These are phyloP conservation scores for Alviniconcha marisindica DNA, from an alignment of 1,140 invertebrate genomes.

Conservation along the genomic window DNA sequence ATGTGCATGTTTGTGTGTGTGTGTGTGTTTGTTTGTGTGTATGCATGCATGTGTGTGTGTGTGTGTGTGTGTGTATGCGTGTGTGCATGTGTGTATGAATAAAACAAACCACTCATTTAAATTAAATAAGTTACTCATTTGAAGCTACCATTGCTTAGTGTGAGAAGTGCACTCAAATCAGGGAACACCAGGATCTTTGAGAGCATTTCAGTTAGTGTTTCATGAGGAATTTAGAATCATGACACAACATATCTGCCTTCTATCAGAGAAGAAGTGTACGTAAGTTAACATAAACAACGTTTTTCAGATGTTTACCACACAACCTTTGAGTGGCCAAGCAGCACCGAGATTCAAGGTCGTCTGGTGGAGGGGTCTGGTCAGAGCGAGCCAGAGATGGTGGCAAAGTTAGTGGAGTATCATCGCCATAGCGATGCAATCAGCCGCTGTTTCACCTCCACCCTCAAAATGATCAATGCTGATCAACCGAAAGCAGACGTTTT, in stretches of 20 bases:
- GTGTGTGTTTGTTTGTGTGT: too few species aligned
- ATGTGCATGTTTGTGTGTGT: too few species aligned
- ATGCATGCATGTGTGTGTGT: too few species aligned
- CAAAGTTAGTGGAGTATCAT: conserved; percentile 70
- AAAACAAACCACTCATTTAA: too few species aligned
- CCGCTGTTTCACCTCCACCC: conserved; percentile 63
- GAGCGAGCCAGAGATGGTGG: conserved; percentile 69
- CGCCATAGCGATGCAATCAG: conserved; percentile 70
- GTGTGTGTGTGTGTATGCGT: neutral
- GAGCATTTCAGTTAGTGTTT: too few species aligned
- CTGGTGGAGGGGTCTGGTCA: conserved; percentile 67
- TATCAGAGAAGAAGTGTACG: neutral
- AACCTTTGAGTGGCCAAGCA: conserved; percentile 74
- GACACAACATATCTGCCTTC: neutral
- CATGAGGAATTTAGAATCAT: neutral
- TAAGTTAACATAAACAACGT: too few species aligned
- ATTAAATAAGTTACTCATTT: too few species aligned
- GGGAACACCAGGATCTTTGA: too few species aligned
- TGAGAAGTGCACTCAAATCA: too few species aligned
- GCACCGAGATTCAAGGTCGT: conserved; percentile 64
- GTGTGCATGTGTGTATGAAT: too few species aligned
- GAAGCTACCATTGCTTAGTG: too few species aligned
- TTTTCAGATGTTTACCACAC: conserved; percentile 74
- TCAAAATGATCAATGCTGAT: conserved; percentile 75
- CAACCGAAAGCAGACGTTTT: conserved; percentile 76